Evolutionary conservation across 2,113 vertebrate species (phyloP), one percentile per base, ranked within the genome.

Genomic region (Chionomys nivalis): DNA sequence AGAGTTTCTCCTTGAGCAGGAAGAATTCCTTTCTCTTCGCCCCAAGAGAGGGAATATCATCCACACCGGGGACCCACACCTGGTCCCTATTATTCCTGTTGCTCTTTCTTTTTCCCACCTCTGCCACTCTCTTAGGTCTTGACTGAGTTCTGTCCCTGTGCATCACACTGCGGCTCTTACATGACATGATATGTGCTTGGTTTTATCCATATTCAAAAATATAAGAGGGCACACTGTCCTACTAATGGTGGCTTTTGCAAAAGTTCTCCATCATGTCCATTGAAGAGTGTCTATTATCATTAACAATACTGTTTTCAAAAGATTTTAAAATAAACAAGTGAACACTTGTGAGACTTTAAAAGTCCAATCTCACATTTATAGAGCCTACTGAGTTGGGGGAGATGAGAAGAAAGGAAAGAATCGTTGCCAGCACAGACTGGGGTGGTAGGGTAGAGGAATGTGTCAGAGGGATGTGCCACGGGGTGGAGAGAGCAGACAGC

Each of bases 51-150:
- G 21, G 4, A 31, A 19, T 44, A 58, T 44, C 36, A 63, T 26
- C 13, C 58, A 66, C 23, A 39, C 0, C 13, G n/a, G n/a, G n/a
- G n/a, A n/a, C 39, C 13, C 58, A 66, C 23, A 39, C 0, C 13
- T 7, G 0, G 23, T 77, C 13, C 5, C 61, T 33, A 3, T 9
- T 28, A 0, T 52, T 9, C 9, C 36, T 7, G 2, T 1, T 2
- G 11, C 24, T 10, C 28, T 2, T 28, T 72, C 39, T 13, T 2
- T 16, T 26, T 47, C 26, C 49, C 16, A 4, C 8, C 75, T 8
- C 28, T 31, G 10, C 9, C 39, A 33, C 61, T 85, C 13, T 44
- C 24, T 17, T 55, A 14, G 23, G 17, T 13, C 23, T 0, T 0
- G 1, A 17, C 13, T 72, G 87, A 76, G 36, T 33, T 58, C 52